Conservation (phyloP, 2,113 vertebrate genomes). For the Archilochus colubris region DNA sequence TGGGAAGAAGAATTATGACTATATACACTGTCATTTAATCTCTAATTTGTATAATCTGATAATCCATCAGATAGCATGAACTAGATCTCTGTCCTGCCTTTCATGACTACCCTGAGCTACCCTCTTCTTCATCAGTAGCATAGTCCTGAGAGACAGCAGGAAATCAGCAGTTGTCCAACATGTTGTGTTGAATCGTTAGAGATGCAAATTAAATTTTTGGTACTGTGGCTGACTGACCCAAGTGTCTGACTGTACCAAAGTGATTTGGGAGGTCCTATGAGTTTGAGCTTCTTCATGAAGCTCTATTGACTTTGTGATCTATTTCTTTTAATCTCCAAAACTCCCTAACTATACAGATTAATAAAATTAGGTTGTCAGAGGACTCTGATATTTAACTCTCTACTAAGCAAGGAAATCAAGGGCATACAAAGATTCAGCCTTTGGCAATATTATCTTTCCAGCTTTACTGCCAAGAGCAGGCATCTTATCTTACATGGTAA, state of each 20-base stretch:
- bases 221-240: background rate
- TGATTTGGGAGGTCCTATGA: background rate
- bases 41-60: background rate
- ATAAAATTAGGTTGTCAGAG: background rate
- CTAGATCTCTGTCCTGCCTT: background rate
- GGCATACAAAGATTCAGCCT: background rate
- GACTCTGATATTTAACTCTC: background rate
- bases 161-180: background rate
- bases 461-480: background rate
- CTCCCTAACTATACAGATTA: background rate
- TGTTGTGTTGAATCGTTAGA: background rate
- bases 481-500: accelerated
- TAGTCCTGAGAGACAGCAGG: background rate
- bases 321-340: background rate
- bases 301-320: background rate
- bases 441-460: background rate
- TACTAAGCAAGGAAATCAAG: background rate
- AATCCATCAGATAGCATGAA: background rate
- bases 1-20: background rate
- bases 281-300: background rate
- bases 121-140: background rate
- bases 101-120: background rate
- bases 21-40: background rate
- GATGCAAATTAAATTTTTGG: background rate
- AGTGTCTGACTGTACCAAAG: background rate